Percentiles rank a stretch among this genome's conserved stretches.
phyloP scores from a whole-genome alignment of 2,113 vertebrate species.

The Hydrolagus affinis region DNA sequence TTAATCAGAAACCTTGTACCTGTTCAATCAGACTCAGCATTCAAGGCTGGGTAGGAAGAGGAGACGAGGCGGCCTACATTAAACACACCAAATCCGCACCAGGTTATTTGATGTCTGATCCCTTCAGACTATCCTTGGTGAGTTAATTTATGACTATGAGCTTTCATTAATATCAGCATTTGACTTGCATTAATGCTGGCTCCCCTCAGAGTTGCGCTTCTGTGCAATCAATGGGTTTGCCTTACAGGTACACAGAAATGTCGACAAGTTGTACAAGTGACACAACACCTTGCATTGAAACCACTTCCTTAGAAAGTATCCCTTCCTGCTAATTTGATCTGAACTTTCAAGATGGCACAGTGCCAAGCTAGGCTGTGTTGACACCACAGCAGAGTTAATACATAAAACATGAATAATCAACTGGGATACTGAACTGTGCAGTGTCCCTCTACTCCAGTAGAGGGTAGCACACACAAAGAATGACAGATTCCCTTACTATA shows the following conservation, averaged over 20 bases:
- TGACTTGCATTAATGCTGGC: not conserved
- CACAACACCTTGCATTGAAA: not conserved
- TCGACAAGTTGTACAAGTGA: not conserved
- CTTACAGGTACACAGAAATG: not conserved
- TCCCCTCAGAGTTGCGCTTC: not conserved
- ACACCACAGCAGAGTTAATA: not conserved
- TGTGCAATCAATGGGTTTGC: not conserved
- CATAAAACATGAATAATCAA: too few species aligned
- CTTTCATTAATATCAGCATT: not conserved
- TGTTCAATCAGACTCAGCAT: too few species aligned
- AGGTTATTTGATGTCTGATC: too few species aligned
- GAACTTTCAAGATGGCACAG: not conserved
- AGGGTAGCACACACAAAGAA: conserved; percentile 17
- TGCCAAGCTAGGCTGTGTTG: not conserved
- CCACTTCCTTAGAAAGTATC: not conserved
- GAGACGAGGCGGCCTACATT: too few species aligned
- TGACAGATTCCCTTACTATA: too few species aligned
- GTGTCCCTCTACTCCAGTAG: not conserved
- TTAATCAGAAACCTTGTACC: too few species aligned
- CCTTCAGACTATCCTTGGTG: too few species aligned
- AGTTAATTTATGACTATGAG: not conserved
- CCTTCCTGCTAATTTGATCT: not conserved
- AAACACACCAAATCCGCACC: too few species aligned
- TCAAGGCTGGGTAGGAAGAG: too few species aligned
- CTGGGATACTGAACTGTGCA: too few species aligned